These are phyloP conservation scores for Mobula hypostoma DNA, from an alignment of 2,113 vertebrate species.

Conservation along the genomic window DNA sequence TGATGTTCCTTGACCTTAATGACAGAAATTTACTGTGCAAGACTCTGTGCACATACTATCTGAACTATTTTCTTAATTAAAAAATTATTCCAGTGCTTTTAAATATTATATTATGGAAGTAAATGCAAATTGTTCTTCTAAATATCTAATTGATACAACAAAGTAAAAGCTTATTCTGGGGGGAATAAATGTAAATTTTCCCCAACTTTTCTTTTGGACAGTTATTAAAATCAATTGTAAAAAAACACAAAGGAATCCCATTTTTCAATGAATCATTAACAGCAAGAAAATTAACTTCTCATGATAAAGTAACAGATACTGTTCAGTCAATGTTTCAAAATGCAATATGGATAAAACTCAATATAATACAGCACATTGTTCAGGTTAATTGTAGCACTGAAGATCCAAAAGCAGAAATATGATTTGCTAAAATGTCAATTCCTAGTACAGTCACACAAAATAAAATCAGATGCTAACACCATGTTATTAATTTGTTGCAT, in stretches of 20 bases:
- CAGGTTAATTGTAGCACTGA: not conserved
- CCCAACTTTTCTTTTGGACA: not conserved
- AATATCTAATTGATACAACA: not conserved
- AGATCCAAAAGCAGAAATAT: not conserved
- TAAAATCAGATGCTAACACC: not conserved
- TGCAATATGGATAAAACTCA: not conserved
- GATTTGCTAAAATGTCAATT: not conserved
- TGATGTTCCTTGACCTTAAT: not conserved
- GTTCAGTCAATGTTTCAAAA: not conserved
- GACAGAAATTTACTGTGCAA: not conserved
- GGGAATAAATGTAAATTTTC: not conserved
- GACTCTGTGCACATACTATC: not conserved
- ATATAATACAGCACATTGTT: not conserved
- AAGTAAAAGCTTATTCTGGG: not conserved
- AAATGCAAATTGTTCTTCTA: not conserved
- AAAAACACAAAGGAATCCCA: not conserved
- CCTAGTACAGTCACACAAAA: not conserved
- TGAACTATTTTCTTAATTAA: conserved; percentile 1
- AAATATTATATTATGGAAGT: not conserved
- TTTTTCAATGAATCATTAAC: not conserved
- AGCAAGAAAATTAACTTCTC: not conserved
- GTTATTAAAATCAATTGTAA: not conserved
- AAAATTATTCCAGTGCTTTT: not conserved
- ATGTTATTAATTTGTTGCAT: not conserved
- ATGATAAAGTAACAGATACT: not conserved